Base-by-base conservation (phyloP, 2,113 vertebrate species). In the Tonatia bakeri region DNA sequence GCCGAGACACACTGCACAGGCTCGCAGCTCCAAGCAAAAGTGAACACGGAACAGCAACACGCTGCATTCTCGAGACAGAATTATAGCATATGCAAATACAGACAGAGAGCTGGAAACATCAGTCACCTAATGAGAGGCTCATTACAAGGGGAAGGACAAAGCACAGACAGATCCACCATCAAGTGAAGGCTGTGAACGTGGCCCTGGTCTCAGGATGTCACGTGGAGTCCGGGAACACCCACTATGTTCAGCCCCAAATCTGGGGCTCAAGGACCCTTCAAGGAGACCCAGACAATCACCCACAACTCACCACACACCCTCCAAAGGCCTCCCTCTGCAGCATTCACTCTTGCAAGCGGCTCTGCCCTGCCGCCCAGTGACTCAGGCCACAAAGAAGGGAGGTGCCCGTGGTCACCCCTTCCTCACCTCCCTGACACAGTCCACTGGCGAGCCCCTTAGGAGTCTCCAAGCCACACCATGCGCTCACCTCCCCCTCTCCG, bases 41-140 rank as follows among this genome's bases (percentile, higher is more conserved):
- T 77, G 47, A 90, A 87, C 5, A 87, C n/a, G 69, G 38, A 85
- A 33, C 61, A 83, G 73, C 36, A 59, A 85, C 90, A 89, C 0
- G 13, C 73, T 28, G 14, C 56, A 54, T 87, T 83, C 75, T 59
- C 33, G 69, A 86, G 47, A 45, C 47, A 26, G 28, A 83, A 93
- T 89, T 77, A 82, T 1, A 95, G 91, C 56, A 87, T 16, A 90
- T 69, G 95, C 73, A 85, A 91, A 93, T 81, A 31, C 38, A 54
- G 73, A 83, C 77, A 61, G 38, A 83, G 77, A 82, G 72, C 13
- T 7, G 94, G 79, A 65, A 50, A 33, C 54, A 52, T 31, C 85
- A 83, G 67, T 79, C 92, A 90, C 45, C 79, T 86, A 80, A 94
- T n/a, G 65, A 85, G 94, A 94, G 67, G 73, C 26, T 91, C 64